phyloP scores from a whole-genome alignment of 1,140 invertebrate species.

The Pemphigus obesinymphae region DNA sequence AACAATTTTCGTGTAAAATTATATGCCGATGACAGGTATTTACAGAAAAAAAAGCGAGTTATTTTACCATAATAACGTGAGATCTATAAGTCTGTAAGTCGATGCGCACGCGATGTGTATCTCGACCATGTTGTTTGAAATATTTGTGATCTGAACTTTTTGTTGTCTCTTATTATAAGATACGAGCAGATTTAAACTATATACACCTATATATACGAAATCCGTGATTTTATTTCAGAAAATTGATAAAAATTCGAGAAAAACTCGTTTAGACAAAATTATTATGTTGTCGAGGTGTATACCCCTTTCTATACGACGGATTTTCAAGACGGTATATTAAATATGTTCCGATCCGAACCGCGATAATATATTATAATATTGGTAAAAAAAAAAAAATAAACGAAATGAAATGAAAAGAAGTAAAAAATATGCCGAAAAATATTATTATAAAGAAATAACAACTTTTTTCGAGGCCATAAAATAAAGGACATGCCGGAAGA shows the following conservation, averaged over 20 bases:
- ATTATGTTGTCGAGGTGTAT: background rate
- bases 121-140: background rate
- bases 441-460: background rate
- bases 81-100: constrained; percentile 2
- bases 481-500: constrained; percentile 24
- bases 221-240: background rate
- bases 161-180: background rate
- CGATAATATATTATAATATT: background rate
- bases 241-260: constrained; percentile 17
- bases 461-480: constrained; percentile 4
- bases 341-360: constrained; percentile 10
- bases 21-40: background rate
- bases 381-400: background rate
- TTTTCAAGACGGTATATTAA: background rate
- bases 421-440: background rate
- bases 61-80: background rate
- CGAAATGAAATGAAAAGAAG: background rate
- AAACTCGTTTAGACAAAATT: constrained; percentile 24
- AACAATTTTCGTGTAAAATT: background rate
- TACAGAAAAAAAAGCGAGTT: background rate
- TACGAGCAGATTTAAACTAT: background rate
- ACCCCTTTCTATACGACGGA: background rate
- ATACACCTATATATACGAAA: background rate
- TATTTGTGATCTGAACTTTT: constrained; percentile 19
- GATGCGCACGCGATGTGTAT: background rate